Base-by-base conservation (phyloP, 2,113 vertebrate species). In the Pollachius pollachius region DNA sequence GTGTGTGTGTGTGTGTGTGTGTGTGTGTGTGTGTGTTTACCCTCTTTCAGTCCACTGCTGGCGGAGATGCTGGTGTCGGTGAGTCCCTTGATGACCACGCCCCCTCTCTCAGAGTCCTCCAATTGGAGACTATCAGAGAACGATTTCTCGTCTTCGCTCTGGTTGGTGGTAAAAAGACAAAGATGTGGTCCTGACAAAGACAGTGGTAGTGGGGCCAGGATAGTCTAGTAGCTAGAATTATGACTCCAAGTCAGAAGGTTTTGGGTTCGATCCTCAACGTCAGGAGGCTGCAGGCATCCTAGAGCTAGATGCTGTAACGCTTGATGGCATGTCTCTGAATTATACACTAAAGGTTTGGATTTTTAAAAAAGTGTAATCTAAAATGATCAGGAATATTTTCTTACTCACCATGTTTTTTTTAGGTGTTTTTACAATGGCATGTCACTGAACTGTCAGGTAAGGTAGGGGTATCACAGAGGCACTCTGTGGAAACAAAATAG, bases 71-170 rank as follows among this genome's bases (percentile, higher is more conserved):
- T 17, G 19, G 64, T 72, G 64, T 86, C 85, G 66, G 65, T 78
- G 61, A 85, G 81, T 76, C 81, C 86, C 3, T 18, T 62, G 4
- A 86, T 65, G 13, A 80, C 3, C 0, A 81, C 79, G 57, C 84
- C 78, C 69, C 78, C 89, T 61, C 72, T 57, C 0, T 69, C 82
- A 1, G 81, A 67, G 65, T 77, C 78, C 5, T 76, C 87, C 37
- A 91, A 76, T 37, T 79, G 17, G 17, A 90, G 68, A 62, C 60
- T 76, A 15, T 83, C 81, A 2, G 85, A 89, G 67, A 85, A 65
- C 30, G 27, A 54, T 23, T 76, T 73, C 16, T 48, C 71, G 76
- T 83, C 75, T 15, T 15, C 62, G 1, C 78, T 90, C 88, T 93
- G n/a, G 25, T 52, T 17, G 41, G 37, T 25, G n/a, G 21, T 30